phyloP scores from a whole-genome alignment of 2,113 vertebrate genomes.

The Pelusios castaneus region DNA sequence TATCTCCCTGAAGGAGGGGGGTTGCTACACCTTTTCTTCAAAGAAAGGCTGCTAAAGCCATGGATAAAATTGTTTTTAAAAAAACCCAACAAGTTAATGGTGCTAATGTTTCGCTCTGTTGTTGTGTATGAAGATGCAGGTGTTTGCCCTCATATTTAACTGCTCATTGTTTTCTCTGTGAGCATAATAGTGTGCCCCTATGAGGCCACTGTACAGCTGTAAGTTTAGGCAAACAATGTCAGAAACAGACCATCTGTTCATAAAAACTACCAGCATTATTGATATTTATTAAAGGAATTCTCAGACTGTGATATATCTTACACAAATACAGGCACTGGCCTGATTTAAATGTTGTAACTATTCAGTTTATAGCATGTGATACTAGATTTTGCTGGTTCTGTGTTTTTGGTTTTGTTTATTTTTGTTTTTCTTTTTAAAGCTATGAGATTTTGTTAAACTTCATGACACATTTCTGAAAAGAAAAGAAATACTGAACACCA shows the following conservation, averaged over 20 bases:
- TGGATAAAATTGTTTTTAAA: neutral
- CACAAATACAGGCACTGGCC: neutral
- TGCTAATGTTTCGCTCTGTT: neutral
- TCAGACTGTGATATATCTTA: neutral
- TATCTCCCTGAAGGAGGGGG: neutral
- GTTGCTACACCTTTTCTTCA: fast-evolving
- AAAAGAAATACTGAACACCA: neutral
- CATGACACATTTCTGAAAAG: constrained; percentile 13
- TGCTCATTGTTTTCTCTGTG: neutral
- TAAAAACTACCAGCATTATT: neutral
- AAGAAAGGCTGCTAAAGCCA: neutral
- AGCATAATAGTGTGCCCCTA: neutral
- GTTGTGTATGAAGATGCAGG: neutral
- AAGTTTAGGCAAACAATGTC: neutral
- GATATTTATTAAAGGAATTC: neutral
- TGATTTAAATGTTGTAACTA: fast-evolving
- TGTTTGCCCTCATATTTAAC: neutral
- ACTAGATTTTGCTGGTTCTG: neutral
- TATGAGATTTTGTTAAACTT: neutral
- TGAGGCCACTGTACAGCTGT: neutral
- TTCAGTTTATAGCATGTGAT: neutral
- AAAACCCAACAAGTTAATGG: fast-evolving
- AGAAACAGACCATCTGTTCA: neutral
- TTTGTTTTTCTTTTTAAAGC: neutral
- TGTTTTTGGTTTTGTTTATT: neutral